Conservation (phyloP, 2,113 vertebrate species). For the Phrynocephalus versicolor region DNA sequence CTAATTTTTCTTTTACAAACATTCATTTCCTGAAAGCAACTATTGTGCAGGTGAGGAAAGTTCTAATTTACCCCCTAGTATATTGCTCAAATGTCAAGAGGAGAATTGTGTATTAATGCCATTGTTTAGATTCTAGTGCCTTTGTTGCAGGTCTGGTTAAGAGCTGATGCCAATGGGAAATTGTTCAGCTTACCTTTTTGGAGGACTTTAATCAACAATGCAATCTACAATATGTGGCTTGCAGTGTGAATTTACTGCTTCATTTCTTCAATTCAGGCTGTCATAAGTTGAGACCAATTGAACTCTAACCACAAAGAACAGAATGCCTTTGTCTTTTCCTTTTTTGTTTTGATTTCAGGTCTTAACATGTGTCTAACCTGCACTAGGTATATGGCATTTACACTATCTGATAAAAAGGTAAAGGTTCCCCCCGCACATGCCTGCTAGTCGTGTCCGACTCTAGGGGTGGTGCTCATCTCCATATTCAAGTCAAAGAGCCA, state of each 20-base stretch:
- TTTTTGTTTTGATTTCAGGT: background rate
- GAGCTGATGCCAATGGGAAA: conserved; percentile 30
- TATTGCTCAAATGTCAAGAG: conserved; percentile 60
- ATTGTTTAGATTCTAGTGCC: background rate
- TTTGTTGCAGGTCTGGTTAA: conserved; percentile 8
- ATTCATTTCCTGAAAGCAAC: conserved; percentile 53
- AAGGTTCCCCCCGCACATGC: no score
- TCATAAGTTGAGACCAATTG: background rate
- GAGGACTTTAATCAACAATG: conserved; percentile 27
- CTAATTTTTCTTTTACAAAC: conserved; percentile 42
- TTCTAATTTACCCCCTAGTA: conserved; percentile 64
- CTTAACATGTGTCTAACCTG: background rate
- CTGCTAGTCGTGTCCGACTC: no score
- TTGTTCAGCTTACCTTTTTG: conserved; percentile 26
- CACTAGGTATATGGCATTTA: background rate
- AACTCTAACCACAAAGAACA: background rate
- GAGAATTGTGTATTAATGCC: conserved; percentile 20
- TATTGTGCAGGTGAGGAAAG: conserved; percentile 36
- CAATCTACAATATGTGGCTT: conserved; percentile 41
- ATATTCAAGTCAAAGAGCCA: no score
- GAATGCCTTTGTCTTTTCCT: background rate
- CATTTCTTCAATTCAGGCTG: background rate
- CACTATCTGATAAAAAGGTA: no score
- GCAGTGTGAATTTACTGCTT: background rate
- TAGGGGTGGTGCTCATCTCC: no score